Conservation (phyloP, 1,140 invertebrate species). For the Ceratina japonica region DNA sequence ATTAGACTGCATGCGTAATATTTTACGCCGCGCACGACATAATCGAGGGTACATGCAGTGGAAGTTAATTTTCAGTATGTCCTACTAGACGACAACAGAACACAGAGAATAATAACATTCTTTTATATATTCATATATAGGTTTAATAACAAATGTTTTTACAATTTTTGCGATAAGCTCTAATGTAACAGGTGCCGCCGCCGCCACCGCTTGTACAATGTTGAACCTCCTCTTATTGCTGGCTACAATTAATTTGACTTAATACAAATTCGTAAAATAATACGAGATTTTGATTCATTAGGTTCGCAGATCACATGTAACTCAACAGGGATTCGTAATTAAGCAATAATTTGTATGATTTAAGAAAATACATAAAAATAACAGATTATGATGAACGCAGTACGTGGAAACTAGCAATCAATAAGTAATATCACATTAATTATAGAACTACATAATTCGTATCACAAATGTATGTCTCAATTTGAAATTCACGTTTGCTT, state of each 20-base stretch:
- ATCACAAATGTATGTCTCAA: conserved; percentile 28
- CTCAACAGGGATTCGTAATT: background rate
- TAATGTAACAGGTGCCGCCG: background rate
- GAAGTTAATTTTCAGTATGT: background rate
- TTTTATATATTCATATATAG: background rate
- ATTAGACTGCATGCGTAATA: too few relatives aligned
- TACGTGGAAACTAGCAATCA: background rate
- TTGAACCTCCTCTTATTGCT: conserved; percentile 10
- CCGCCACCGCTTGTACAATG: background rate
- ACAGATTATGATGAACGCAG: conserved; percentile 15
- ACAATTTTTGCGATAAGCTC: background rate
- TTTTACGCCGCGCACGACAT: too few relatives aligned
- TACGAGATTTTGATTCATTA: conserved; percentile 3
- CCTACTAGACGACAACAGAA: background rate
- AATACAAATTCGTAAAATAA: conserved; percentile 24
- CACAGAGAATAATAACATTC: background rate
- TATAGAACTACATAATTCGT: conserved; percentile 14
- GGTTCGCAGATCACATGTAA: background rate
- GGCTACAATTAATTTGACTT: conserved; percentile 21
- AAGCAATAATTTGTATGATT: conserved; percentile 1
- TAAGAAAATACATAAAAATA: conserved; percentile 24
- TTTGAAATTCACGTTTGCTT: background rate
- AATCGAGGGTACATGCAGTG: too few relatives aligned
- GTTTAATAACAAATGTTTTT: conserved; percentile 7
- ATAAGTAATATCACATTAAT: conserved; percentile 20